Percentiles rank a stretch among this genome's conserved stretches.
Evolutionary conservation across 2,888 invertebrate genomes (phyloP).

Genomic region (Cerceris rybyensis): DNA sequence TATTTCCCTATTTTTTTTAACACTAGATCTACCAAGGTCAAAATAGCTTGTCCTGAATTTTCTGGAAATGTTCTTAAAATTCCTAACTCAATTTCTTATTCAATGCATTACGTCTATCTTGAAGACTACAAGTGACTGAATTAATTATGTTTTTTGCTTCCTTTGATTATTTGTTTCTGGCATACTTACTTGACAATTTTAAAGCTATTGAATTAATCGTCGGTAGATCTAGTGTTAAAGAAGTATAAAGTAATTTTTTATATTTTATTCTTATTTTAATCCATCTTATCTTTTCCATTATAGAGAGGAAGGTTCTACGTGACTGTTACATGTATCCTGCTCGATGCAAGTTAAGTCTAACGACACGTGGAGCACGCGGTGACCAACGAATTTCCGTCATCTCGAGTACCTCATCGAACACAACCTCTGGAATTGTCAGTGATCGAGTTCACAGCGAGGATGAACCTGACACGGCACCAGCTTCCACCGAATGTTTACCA

Average conservation of each 20-base stretch:
- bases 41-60: no score
- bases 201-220: no score
- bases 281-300: slow-evolving; percentile 55
- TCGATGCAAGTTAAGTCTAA: slow-evolving; percentile 84
- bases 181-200: no score
- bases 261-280: slow-evolving; percentile 11
- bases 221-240: no score
- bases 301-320: slow-evolving; percentile 85
- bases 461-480: slow-evolving; percentile 95
- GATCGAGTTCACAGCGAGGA: slow-evolving; percentile 97
- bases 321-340: slow-evolving; percentile 89
- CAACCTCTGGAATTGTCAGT: slow-evolving; percentile 97
- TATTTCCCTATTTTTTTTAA: neutral
- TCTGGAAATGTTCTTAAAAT: no score
- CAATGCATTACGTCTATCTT: no score
- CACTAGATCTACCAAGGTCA: no score
- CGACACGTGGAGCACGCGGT: slow-evolving; percentile 86
- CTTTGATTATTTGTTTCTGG: no score
- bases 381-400: slow-evolving; percentile 95
- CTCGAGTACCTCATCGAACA: slow-evolving; percentile 97
- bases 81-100: no score
- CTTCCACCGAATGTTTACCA: slow-evolving; percentile 92
- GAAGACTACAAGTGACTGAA: no score
- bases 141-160: no score
- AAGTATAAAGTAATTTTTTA: neutral